phyloP scores from a whole-genome alignment of 2,113 vertebrate species.

The Syngnathus floridae region DNA sequence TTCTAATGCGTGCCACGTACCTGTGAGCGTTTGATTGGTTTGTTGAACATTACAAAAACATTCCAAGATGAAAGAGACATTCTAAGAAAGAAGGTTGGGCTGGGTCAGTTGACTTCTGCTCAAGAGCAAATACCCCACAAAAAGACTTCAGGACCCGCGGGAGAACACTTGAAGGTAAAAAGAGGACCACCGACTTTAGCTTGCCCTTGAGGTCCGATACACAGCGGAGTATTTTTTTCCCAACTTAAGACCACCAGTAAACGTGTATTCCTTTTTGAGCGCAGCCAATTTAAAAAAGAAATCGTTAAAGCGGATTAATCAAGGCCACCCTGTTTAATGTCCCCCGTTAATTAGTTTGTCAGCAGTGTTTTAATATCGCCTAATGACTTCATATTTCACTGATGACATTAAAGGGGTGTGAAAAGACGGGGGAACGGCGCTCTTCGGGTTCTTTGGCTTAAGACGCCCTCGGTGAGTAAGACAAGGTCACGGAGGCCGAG shows the following conservation, averaged over 20 bases:
- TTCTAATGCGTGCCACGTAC: too few species aligned
- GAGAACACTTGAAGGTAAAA: conserved; percentile 29
- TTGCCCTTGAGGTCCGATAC: conserved; percentile 87
- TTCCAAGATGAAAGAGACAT: neutral
- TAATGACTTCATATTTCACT: conserved; percentile 99
- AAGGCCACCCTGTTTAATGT: conserved; percentile 99
- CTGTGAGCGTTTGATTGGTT: too few species aligned
- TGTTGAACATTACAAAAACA: too few species aligned
- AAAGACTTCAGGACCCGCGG: neutral
- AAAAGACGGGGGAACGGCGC: conserved; percentile 90
- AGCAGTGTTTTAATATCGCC: conserved; percentile 99
- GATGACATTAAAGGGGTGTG: conserved; percentile 98
- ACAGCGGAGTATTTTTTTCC: conserved; percentile 65
- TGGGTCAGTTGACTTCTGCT: conserved; percentile 22
- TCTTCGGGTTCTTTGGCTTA: conserved; percentile 79
- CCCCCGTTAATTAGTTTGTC: conserved; percentile 99
- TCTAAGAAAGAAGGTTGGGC: neutral
- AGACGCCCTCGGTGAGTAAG: conserved; percentile 65
- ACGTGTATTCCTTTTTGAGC: conserved; percentile 99
- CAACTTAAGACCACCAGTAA: conserved; percentile 87
- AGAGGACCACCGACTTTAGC: conserved; percentile 80
- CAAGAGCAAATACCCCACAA: neutral
- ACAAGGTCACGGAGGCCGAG: conserved; percentile 65
- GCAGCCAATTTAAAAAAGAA: conserved; percentile 91
- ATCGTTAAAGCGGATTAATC: conserved; percentile 99